Evolutionary conservation across 1,140 invertebrate genomes (phyloP).

Genomic region (Rhizoglyphus robini): DNA sequence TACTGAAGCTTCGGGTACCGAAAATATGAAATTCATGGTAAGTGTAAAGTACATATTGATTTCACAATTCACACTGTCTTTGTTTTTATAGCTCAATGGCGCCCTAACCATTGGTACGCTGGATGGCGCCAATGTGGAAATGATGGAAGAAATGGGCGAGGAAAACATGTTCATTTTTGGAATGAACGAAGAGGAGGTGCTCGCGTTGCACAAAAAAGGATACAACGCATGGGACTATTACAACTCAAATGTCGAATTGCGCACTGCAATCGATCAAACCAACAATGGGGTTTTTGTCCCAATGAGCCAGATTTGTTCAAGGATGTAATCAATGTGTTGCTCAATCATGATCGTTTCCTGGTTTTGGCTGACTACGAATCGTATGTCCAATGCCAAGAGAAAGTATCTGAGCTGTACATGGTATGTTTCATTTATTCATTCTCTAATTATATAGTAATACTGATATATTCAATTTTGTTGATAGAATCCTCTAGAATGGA

Average conservation of each 20-base stretch:
- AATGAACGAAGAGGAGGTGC: conserved; percentile 84
- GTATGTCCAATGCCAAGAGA: conserved; percentile 84
- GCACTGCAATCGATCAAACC: no score
- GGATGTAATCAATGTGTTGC: conserved; percentile 72
- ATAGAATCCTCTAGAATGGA: conserved; percentile 78
- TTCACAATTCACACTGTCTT: not conserved
- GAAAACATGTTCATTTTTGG: conserved; percentile 99
- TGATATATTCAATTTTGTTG: conserved; percentile 13
- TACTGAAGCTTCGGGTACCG: conserved; percentile 92
- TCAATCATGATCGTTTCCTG: conserved; percentile 85
- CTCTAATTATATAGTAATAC: not conserved
- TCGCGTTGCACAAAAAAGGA: conserved; percentile 49
- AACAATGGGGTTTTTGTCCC: no score
- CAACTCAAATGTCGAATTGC: conserved; percentile 72
- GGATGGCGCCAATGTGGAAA: no score
- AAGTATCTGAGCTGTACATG: conserved; percentile 66
- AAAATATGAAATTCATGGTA: conserved; percentile 82
- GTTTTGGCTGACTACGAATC: conserved; percentile 86
- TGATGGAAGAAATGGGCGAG: conserved; percentile 95
- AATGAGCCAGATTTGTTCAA: no score
- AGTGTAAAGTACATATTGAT: conserved; percentile 27
- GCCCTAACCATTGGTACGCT: conserved; percentile 96
- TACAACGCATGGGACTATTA: no score
- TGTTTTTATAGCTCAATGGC: conserved; percentile 63
- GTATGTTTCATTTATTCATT: conserved; percentile 45